Percentiles rank a stretch among this genome's conserved stretches.
phyloP scores from a whole-genome alignment of 2,888 invertebrate species.

The Cremastobaeus sp. region DNA sequence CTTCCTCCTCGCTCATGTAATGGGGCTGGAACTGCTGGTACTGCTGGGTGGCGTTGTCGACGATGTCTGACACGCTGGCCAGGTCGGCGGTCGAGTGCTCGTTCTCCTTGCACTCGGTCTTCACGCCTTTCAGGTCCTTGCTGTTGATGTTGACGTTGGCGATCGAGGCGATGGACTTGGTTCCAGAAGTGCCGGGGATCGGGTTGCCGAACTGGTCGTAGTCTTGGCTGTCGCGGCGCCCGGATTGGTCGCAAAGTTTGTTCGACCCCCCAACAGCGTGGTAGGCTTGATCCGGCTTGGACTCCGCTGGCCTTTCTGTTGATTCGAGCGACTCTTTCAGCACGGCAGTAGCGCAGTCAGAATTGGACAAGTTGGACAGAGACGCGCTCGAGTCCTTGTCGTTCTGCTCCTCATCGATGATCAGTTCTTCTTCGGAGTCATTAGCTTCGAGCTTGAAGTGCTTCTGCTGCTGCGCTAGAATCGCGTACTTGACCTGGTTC shows the following conservation, averaged over 20 bases:
- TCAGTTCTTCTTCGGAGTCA: slow-evolving; percentile 83
- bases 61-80: slow-evolving; percentile 87
- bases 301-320: slow-evolving; percentile 56
- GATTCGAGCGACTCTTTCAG: slow-evolving; percentile 72
- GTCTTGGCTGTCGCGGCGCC: slow-evolving; percentile 38
- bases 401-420: slow-evolving; percentile 83
- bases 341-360: slow-evolving; percentile 68
- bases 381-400: slow-evolving; percentile 64
- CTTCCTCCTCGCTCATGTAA: slow-evolving; percentile 84
- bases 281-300: slow-evolving; percentile 35
- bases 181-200: slow-evolving; percentile 54
- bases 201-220: slow-evolving; percentile 49
- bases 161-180: slow-evolving; percentile 33
- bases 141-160: slow-evolving; percentile 18
- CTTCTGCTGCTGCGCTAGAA: slow-evolving; percentile 88
- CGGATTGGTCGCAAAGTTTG: no score
- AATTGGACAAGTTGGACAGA: slow-evolving; percentile 61
- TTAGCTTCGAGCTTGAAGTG: slow-evolving; percentile 80
- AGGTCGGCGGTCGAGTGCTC: slow-evolving; percentile 80
- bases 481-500: slow-evolving; percentile 86
- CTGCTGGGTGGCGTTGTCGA: slow-evolving; percentile 85
- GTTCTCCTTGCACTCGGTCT: slow-evolving; percentile 27
- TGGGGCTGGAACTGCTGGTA: slow-evolving; percentile 75
- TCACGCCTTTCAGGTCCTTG: slow-evolving; percentile 23
- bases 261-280: no score